These are phyloP conservation scores for Pachyramphus minor DNA, from an alignment of 2,113 vertebrate species.

Conservation along the genomic window DNA sequence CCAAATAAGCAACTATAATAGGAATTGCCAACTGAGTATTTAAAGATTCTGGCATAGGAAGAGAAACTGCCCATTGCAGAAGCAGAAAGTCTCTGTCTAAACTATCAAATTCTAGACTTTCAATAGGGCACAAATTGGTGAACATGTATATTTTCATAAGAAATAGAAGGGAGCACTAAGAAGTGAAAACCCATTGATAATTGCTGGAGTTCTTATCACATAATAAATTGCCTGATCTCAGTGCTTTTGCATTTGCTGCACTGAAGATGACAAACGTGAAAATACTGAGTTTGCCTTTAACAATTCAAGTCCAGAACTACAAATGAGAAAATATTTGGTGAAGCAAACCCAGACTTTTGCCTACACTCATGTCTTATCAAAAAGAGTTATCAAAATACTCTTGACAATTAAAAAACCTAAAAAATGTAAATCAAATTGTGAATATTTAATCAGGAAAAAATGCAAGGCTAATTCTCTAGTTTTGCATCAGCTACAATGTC, in stretches of 20 bases:
- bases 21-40: background rate
- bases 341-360: background rate
- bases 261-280: background rate
- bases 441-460: background rate
- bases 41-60: constrained; percentile 2
- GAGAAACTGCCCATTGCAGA: background rate
- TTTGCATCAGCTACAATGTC: background rate
- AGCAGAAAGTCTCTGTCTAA: background rate
- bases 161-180: background rate
- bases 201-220: background rate
- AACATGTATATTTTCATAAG: background rate
- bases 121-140: background rate
- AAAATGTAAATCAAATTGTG: background rate
- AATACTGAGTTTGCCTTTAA: background rate
- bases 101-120: background rate
- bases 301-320: background rate
- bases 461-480: background rate
- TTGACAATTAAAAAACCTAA: background rate
- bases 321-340: background rate
- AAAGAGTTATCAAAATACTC: background rate
- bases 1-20: constrained; percentile 37
- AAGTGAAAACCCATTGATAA: background rate
- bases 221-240: background rate
- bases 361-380: background rate
- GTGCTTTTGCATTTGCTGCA: background rate